phyloP scores from a whole-genome alignment of 2,888 invertebrate genomes.

The Synanthedon myopaeformis region DNA sequence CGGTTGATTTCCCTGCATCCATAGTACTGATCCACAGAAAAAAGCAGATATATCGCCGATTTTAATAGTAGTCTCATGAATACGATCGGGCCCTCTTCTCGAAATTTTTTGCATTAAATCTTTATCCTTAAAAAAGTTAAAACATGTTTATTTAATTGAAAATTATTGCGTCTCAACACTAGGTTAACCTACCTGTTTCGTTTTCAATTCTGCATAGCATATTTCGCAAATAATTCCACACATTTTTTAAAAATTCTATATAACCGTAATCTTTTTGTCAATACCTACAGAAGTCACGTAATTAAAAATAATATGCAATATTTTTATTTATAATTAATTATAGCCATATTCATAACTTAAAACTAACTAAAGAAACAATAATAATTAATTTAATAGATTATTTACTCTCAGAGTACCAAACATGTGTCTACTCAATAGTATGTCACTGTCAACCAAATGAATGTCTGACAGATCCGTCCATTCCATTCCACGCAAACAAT shows the following conservation, averaged over 20 bases:
- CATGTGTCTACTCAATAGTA: too few relatives aligned
- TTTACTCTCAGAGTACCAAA: too few relatives aligned
- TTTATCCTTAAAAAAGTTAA: neutral
- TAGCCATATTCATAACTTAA: too few relatives aligned
- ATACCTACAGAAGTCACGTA: too few relatives aligned
- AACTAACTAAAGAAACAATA: too few relatives aligned
- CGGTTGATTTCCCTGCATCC: constrained; percentile 81
- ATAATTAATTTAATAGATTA: too few relatives aligned
- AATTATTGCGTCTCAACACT: neutral
- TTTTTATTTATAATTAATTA: too few relatives aligned
- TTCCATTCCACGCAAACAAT: too few relatives aligned
- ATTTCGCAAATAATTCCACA: constrained; percentile 69
- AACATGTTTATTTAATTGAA: neutral
- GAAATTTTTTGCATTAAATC: constrained; percentile 24
- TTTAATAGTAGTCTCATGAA: constrained; percentile 20
- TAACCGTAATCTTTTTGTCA: neutral
- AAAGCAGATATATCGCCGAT: constrained; percentile 20
- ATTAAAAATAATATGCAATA: too few relatives aligned
- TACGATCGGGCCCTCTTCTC: constrained; percentile 71
- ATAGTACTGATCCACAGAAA: constrained; percentile 76
- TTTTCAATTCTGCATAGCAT: constrained; percentile 16
- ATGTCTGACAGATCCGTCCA: too few relatives aligned
- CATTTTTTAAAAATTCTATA: constrained; percentile 27
- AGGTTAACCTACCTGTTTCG: constrained; percentile 13
- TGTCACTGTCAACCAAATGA: too few relatives aligned